phyloP scores from a whole-genome alignment of 2,113 vertebrate species.

The Brachyhypopomus gauderio region DNA sequence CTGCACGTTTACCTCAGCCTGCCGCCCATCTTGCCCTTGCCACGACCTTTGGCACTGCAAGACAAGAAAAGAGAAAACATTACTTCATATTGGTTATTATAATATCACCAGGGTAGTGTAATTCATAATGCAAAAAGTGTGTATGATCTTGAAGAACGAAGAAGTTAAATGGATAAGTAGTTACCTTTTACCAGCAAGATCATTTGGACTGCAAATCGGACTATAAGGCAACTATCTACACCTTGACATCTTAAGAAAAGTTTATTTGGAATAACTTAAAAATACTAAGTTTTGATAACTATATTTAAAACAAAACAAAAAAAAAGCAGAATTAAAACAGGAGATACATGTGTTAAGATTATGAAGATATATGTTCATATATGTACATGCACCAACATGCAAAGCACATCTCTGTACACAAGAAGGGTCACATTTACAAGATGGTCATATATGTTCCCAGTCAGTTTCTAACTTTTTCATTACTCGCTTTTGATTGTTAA shows the following conservation, averaged over 20 bases:
- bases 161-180: neutral
- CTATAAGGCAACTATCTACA: neutral
- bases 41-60: slow-evolving; percentile 73
- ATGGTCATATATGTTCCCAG: slow-evolving; percentile 34
- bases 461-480: slow-evolving; percentile 25
- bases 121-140: neutral
- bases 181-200: too few relatives aligned
- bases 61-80: slow-evolving; percentile 27
- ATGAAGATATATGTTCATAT: neutral
- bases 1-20: slow-evolving; percentile 64
- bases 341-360: neutral
- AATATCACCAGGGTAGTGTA: too few relatives aligned
- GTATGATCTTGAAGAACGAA: neutral
- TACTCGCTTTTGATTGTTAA: slow-evolving; percentile 8
- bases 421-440: too few relatives aligned
- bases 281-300: neutral
- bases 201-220: too few relatives aligned
- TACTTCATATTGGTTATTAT: slow-evolving; percentile 10
- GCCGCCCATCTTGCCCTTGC: slow-evolving; percentile 69
- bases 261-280: neutral
- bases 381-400: neutral
- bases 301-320: neutral
- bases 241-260: neutral
- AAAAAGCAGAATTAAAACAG: slow-evolving; percentile 1
- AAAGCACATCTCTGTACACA: neutral